phyloP scores from a whole-genome alignment of 1,140 invertebrate species.

The Mycetomoellerius zeteki region DNA sequence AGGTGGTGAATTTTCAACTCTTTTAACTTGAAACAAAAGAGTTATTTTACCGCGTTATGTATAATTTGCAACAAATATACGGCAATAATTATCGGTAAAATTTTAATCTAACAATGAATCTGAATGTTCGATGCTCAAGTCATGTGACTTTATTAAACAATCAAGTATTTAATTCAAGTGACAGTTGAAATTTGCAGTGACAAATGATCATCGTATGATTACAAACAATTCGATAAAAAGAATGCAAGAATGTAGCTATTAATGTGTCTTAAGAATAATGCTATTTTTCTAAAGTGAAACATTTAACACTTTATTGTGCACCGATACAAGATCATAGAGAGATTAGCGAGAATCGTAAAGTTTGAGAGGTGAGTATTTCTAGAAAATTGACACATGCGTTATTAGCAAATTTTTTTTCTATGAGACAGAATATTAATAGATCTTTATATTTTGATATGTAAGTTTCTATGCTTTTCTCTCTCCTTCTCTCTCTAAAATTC shows the following conservation, averaged over 20 bases:
- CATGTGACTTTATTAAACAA: neutral
- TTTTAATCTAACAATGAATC: neutral
- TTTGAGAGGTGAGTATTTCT: constrained; percentile 37
- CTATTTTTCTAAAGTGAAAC: neutral
- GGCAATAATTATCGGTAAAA: neutral
- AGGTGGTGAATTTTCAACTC: neutral
- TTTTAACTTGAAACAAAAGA: neutral
- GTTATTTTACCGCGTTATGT: neutral
- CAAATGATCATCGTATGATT: neutral
- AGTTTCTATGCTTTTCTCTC: too few relatives aligned
- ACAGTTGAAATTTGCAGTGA: neutral
- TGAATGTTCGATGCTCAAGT: neutral
- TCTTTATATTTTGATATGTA: neutral
- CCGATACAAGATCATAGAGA: neutral
- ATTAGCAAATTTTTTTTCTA: constrained; percentile 22
- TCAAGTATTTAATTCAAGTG: neutral
- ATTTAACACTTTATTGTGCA: neutral
- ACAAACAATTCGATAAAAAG: neutral
- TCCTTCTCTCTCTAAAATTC: neutral
- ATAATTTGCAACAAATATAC: neutral
- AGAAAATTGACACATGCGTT: neutral
- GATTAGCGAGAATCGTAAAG: neutral
- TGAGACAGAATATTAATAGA: neutral
- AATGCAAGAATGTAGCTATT: constrained; percentile 17
- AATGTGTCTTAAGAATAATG: neutral